Base-by-base conservation (phyloP, 35 echinoderm and acorn worm genomes). In the Strongylocentrotus purpuratus region DNA sequence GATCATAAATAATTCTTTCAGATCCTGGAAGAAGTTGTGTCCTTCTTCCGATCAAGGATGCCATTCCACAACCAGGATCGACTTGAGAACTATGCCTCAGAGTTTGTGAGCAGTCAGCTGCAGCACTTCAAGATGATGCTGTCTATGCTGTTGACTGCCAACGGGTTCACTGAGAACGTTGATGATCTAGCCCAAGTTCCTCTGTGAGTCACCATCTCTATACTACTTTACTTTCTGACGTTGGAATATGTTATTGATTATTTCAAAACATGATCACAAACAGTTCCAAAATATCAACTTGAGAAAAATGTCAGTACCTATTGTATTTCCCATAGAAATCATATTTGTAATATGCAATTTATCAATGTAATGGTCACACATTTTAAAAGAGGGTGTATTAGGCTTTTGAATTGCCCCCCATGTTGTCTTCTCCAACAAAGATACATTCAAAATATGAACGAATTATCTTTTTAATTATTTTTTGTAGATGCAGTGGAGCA, bases 41-140 rank as follows among this genome's bases (percentile, higher is more conserved):
- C 91, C 48, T 93, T 93, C 91, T 58, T 93, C 91, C 91, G 91
- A 9, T 93, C 91, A 25, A 58, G 46, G 31, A 95, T 95, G 93
- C 93, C 58, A 46, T 96, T 94, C 52, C 93, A 86, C 46, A 94
- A 86, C 31, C 94, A 90, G 25, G 96, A 96, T 28, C 87, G 88
- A n/a, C 93, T 96, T 7, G 59, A 94, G 61, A 96, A 96, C 86
- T 94, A 94, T 20, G 93, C 96, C 11, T 88, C 94, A 7, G 96
- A 96, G 86, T 96, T 90, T 85, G 86, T 96, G n/a, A 94, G 85
- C 33, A 94, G 96, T 70, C 96, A 96, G 94, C 87, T 96, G 28
- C 96, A 96, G 87, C 96, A 96, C 31, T 55, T 88, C 47, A 94
- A 94, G 87, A 31, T 46, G 18, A 86, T 96, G n/a, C 33, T 96